Conservation (phyloP, 2,113 vertebrate species). For the Petroica traversi region DNA sequence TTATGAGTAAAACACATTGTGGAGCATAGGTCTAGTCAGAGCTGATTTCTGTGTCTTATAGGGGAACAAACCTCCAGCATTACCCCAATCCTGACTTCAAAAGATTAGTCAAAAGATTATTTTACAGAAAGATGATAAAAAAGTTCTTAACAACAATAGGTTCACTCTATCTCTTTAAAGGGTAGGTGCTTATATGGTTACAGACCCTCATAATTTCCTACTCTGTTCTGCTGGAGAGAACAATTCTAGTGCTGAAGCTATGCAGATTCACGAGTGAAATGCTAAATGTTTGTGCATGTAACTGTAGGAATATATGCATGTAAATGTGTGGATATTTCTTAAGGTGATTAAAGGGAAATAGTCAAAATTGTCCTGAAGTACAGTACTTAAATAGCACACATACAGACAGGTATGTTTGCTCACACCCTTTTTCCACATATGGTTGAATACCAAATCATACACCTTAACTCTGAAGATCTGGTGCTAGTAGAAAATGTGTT, state of each 20-base stretch:
- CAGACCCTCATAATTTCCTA: background rate
- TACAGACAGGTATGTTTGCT: background rate
- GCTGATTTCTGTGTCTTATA: background rate
- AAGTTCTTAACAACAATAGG: background rate
- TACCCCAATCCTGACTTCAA: background rate
- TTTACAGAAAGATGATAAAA: background rate
- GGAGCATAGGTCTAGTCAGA: background rate
- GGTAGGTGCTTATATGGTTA: background rate
- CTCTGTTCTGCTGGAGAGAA: background rate
- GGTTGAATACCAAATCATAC: background rate
- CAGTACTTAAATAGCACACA: background rate
- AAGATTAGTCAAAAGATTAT: background rate
- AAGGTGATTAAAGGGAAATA: background rate
- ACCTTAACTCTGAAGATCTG: background rate
- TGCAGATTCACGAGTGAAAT: background rate
- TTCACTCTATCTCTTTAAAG: background rate
- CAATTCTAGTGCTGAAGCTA: background rate
- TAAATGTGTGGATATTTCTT: background rate
- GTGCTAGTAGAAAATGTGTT: background rate
- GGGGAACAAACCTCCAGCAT: background rate
- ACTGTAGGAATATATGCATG: background rate
- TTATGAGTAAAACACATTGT: background rate
- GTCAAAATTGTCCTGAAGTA: background rate
- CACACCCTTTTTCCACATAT: background rate
- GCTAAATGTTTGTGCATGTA: background rate